Evolutionary conservation across 1,140 invertebrate species (phyloP).

Genomic region (Apolygus lucorum): DNA sequence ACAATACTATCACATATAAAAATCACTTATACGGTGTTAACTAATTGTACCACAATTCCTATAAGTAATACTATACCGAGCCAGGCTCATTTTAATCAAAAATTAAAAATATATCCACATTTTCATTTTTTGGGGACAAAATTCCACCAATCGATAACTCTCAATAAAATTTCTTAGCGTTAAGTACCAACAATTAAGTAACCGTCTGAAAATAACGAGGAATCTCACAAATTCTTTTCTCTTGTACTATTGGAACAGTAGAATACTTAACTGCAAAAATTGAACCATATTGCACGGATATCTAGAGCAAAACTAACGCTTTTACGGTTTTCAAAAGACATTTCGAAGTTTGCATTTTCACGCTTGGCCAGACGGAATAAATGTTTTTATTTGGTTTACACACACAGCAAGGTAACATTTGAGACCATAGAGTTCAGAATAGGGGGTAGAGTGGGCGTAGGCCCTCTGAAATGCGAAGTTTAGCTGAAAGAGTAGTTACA

Average conservation of each 20-base stretch:
- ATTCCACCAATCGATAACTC: background rate
- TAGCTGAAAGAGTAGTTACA: too few species aligned
- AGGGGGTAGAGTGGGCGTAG: too few species aligned
- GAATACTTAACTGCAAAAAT: background rate
- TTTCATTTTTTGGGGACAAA: background rate
- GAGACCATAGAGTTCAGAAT: too few species aligned
- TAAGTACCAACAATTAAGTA: background rate
- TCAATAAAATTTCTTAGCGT: background rate
- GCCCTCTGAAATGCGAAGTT: too few species aligned
- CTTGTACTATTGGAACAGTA: too few species aligned
- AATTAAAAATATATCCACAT: background rate
- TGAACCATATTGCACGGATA: slow-evolving; percentile 11
- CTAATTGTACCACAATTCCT: slow-evolving; percentile 3
- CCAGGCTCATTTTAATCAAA: background rate
- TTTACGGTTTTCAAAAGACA: background rate
- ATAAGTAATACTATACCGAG: background rate
- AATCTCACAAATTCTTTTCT: background rate
- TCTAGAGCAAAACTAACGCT: background rate
- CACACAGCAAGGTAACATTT: too few species aligned
- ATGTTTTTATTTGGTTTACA: background rate
- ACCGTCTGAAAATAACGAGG: background rate
- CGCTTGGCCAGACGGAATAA: background rate
- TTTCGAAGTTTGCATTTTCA: background rate
- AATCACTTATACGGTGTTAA: slow-evolving; percentile 3
- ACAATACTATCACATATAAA: slow-evolving; percentile 12